Base-by-base conservation (phyloP, 1,140 invertebrate species). In the Drosophila teissieri region DNA sequence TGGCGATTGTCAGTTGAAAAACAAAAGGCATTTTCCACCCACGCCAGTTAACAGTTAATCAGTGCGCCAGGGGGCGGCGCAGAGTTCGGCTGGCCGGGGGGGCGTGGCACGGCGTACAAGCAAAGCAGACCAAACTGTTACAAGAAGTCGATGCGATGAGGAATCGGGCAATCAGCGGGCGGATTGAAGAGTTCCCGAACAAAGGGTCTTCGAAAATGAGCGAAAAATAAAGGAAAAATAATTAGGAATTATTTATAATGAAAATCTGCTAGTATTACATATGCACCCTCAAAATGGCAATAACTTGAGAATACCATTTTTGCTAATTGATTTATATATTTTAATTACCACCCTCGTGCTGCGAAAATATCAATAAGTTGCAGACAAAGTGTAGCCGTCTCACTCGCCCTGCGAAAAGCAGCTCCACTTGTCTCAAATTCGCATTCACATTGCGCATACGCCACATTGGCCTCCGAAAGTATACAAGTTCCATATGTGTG, bases 61-160 rank as follows among this genome's bases (percentile, higher is more conserved):
- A 89, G 19, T 51, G 39, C 36, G 45, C 14, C 12, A 22, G 11
- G 48, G 36, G 37, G 52, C 39, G 44, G 37, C 46, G 15, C 34
- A 10, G 48, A 34, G 61, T 22, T 51, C 12, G 39, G 34, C 34
- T 19, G 48, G 55, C 19, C 45, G 37, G 34, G 37, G 34, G 52
- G 51, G 48, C 65, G 81, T 78, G 52, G 49, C 68, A 61, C 39
- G 46, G 67, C 68, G 56, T 74, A 89, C 84, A 89, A 75, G 80
- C 77, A 78, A 80, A 89, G 90, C 84, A 89, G 84, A 89, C 74
- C 83, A 88, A 90, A 89, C 52, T 70, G 80, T 89, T 90, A 84
- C 80, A 89, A 89, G 84, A 88, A 73, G 80, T 4, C 82, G 88
- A 69, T 58, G 34, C 31, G 31, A 11, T 24, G 27, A 10, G 31